Conservation (phyloP, 2,113 vertebrate genomes). For the Argyrosomus japonicus region DNA sequence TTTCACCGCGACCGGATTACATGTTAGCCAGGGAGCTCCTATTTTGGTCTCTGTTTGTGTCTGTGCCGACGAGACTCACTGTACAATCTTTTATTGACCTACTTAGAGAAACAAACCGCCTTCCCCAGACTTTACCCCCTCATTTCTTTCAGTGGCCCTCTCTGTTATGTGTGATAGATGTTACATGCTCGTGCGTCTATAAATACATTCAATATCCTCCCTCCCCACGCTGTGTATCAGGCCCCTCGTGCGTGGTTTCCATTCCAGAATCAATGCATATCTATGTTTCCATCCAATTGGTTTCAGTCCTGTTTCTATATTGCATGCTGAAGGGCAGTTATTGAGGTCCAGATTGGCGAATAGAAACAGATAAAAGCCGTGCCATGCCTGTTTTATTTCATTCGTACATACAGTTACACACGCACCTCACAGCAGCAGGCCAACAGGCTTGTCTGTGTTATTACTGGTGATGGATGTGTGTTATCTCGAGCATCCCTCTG, state of each 20-base stretch:
- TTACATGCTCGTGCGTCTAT: constrained; percentile 50
- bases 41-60: constrained; percentile 45
- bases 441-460: constrained; percentile 58
- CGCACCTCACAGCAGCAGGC: constrained; percentile 40
- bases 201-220: constrained; percentile 69
- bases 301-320: constrained; percentile 52
- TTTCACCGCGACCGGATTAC: constrained; percentile 50
- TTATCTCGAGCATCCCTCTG: constrained; percentile 76
- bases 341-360: constrained; percentile 36
- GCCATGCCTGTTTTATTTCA: constrained; percentile 51
- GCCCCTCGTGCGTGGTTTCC: constrained; percentile 48
- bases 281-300: constrained; percentile 69
- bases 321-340: constrained; percentile 53
- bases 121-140: constrained; percentile 27
- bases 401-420: background rate
- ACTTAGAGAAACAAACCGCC: constrained; percentile 43
- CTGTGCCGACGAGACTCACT: constrained; percentile 26
- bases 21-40: constrained; percentile 31
- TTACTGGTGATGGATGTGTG: constrained; percentile 78
- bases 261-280: constrained; percentile 79
- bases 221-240: constrained; percentile 29
- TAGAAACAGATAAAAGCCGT: constrained; percentile 38
- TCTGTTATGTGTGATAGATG: constrained; percentile 52
- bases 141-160: constrained; percentile 32
- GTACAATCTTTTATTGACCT: constrained; percentile 61